These are phyloP conservation scores for Dryoscopus gambensis DNA, from an alignment of 2,113 vertebrate species.

Conservation along the genomic window DNA sequence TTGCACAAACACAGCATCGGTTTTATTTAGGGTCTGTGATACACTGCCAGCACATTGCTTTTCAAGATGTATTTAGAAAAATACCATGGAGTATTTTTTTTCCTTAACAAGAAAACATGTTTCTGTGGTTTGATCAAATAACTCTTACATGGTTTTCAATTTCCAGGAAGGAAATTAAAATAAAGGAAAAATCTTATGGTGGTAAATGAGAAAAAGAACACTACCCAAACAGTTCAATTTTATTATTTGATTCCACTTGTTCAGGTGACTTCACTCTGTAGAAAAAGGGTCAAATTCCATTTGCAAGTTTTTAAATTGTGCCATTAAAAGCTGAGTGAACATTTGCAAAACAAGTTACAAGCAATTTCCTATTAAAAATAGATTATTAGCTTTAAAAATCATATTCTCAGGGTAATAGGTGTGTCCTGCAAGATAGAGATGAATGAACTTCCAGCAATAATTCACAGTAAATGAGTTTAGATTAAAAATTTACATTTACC, in stretches of 20 bases:
- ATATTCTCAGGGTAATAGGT: not conserved
- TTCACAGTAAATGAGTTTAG: not conserved
- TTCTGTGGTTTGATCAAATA: conserved; percentile 20
- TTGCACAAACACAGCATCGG: not conserved
- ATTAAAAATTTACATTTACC: conserved; percentile 16
- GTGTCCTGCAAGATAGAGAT: not conserved
- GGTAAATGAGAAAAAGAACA: not conserved
- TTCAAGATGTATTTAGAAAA: not conserved
- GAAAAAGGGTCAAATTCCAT: conserved; percentile 35
- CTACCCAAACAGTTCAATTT: conserved; percentile 11
- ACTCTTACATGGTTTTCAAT: conserved; percentile 16
- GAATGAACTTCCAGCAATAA: not conserved
- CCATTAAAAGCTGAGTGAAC: conserved; percentile 37
- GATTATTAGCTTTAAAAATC: conserved; percentile 39
- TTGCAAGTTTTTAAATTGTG: conserved; percentile 37
- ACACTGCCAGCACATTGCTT: not conserved
- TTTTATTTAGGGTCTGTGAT: not conserved
- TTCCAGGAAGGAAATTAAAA: conserved; percentile 48
- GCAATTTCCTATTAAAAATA: conserved; percentile 41
- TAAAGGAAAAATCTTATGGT: not conserved
- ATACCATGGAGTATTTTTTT: not conserved
- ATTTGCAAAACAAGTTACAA: conserved; percentile 28
- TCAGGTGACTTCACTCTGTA: not conserved
- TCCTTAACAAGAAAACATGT: not conserved
- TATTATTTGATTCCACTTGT: not conserved